A percentile compares a stretch with the other conserved stretches of the same genome.
These are phyloP conservation scores for Moxostoma hubbsi DNA, from an alignment of 2,797 vertebrate species.

Conservation along the genomic window DNA sequence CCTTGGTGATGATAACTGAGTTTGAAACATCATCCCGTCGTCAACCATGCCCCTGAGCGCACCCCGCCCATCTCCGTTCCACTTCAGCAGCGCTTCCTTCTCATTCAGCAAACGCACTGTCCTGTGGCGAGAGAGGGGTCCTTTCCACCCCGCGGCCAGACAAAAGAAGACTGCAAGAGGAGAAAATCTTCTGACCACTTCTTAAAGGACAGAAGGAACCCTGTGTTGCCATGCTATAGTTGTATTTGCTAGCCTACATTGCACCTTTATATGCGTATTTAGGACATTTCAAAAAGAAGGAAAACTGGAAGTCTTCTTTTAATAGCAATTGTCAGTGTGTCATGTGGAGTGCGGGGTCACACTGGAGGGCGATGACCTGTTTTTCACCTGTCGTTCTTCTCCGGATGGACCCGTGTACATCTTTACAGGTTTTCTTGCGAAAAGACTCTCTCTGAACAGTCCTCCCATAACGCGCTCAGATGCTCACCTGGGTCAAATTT, in stretches of 20 bases:
- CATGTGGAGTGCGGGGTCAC: constrained; percentile 37
- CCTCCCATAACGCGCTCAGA: constrained; percentile 47
- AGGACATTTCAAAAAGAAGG: constrained; percentile 4
- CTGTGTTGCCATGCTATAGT: not conserved
- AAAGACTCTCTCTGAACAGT: constrained; percentile 30
- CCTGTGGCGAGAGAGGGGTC: constrained; percentile 56
- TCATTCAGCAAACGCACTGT: constrained; percentile 56
- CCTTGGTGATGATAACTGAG: constrained; percentile 51
- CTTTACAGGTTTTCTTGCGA: constrained; percentile 6
- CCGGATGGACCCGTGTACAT: not conserved
- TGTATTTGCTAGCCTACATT: not conserved
- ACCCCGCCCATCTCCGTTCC: constrained; percentile 60
- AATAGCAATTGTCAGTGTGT: constrained; percentile 20
- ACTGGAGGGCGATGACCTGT: constrained; percentile 27
- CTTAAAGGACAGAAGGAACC: constrained; percentile 27
- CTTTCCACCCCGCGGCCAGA: constrained; percentile 47
- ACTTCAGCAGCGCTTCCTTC: constrained; percentile 57
- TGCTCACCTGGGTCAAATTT: constrained; percentile 49
- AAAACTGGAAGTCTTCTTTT: constrained; percentile 15
- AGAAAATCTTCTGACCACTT: constrained; percentile 38
- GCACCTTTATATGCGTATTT: constrained; percentile 22
- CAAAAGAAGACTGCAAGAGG: constrained; percentile 50
- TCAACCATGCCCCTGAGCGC: constrained; percentile 47
- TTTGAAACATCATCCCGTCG: constrained; percentile 39
- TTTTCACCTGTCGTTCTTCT: constrained; percentile 48